Percentiles rank a stretch among this genome's conserved stretches.
Conservation (phyloP, 2,113 vertebrate species). For the Corythoichthys haematopterus region DNA sequence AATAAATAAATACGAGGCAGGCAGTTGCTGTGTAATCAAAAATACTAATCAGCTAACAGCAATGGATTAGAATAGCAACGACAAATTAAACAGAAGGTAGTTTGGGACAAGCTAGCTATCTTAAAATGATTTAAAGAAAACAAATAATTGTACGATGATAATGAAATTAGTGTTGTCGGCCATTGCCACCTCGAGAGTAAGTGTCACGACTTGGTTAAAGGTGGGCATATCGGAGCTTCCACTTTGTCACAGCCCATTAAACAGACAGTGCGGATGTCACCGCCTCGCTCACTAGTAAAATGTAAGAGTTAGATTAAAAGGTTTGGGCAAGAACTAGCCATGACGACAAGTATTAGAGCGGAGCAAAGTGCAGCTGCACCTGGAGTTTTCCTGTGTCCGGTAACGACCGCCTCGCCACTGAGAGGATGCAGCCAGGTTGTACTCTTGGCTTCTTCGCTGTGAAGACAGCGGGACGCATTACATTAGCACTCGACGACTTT, state of each 20-base stretch:
- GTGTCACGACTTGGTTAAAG: conserved; percentile 29
- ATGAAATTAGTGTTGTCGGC: background rate
- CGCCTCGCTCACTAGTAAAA: background rate
- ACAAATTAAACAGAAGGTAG: too few species aligned
- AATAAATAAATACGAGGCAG: too few species aligned
- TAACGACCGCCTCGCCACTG: conserved; percentile 85
- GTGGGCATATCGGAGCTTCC: conserved; percentile 25
- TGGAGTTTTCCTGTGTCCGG: conserved; percentile 87
- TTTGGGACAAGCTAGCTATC: background rate
- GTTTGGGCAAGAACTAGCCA: conserved; percentile 8
- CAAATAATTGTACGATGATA: background rate
- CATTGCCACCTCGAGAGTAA: conserved; percentile 6
- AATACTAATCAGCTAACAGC: background rate
- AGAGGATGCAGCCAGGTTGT: conserved; percentile 95
- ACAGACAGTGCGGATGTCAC: conserved; percentile 21
- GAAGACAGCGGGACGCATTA: conserved; percentile 41
- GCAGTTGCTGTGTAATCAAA: background rate
- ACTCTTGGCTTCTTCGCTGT: conserved; percentile 93
- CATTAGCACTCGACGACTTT: conserved; percentile 35
- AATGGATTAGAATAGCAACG: background rate
- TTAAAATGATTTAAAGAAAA: background rate
- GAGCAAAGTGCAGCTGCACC: conserved; percentile 61
- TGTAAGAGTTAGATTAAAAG: background rate
- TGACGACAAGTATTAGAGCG: conserved; percentile 5
- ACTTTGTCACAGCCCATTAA: conserved; percentile 23